Evolutionary conservation across 2,113 vertebrate species (phyloP).

Genomic region (Ciconia stormi): DNA sequence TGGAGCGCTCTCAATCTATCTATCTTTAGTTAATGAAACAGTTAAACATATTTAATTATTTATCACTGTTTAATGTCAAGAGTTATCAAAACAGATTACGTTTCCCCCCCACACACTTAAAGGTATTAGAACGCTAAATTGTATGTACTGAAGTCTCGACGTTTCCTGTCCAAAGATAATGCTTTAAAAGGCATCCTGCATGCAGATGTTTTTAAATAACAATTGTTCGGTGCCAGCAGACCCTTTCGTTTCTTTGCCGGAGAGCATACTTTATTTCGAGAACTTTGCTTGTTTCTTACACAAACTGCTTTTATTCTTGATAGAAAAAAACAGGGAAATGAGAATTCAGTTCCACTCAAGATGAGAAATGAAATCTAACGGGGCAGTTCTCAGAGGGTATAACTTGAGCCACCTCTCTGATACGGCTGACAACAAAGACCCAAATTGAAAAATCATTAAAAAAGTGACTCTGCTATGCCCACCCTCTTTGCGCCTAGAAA

Average conservation of each 20-base stretch:
- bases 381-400: background rate
- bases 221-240: background rate
- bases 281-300: background rate
- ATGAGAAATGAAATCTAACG: accelerated
- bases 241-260: background rate
- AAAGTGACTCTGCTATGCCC: accelerated
- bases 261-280: background rate
- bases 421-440: background rate
- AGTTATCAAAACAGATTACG: constrained; percentile 41
- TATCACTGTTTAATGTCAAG: constrained; percentile 58
- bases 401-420: background rate
- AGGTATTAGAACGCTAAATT: background rate
- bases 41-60: constrained; percentile 63
- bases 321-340: background rate
- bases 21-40: constrained; percentile 47
- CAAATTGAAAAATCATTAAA: background rate
- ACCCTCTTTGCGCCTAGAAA: background rate
- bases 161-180: background rate
- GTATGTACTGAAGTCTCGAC: background rate
- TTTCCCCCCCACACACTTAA: background rate
- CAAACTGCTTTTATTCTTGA: background rate
- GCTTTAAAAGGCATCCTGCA: background rate
- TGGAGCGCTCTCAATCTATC: background rate
- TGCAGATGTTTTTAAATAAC: background rate
- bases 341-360: background rate